Evolutionary conservation across 2,113 vertebrate species (phyloP).

Genomic region (Alectura lathami): DNA sequence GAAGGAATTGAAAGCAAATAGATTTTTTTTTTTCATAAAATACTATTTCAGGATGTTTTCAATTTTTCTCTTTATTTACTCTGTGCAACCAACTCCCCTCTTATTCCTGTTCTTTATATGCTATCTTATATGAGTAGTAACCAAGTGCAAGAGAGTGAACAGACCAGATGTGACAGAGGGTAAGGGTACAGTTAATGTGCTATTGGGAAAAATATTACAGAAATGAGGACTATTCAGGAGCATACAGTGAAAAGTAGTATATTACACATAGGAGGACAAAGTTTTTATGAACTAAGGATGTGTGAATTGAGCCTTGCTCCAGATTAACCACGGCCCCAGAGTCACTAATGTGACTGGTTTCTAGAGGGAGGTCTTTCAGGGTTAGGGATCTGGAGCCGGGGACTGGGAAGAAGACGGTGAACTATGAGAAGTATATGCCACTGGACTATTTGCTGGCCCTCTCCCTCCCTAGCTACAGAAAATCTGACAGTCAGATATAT

Average conservation of each 20-base stretch:
- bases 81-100: not conserved
- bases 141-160: not conserved
- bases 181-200: not conserved
- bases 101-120: not conserved
- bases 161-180: not conserved
- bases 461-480: not conserved
- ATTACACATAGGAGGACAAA: conserved; percentile 45
- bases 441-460: not conserved
- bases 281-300: conserved; percentile 45
- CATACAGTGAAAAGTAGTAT: not conserved
- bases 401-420: not conserved
- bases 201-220: conserved; percentile 20
- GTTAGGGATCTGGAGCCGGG: not conserved
- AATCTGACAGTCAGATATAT: not conserved
- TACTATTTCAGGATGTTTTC: not conserved
- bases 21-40: not conserved
- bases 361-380: not conserved
- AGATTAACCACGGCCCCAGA: not conserved
- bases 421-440: not conserved
- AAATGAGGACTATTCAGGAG: conserved; percentile 2
- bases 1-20: not conserved
- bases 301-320: conserved; percentile 35
- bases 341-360: conserved; percentile 6
- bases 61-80: conserved; percentile 23
- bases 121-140: not conserved